Base-by-base conservation (phyloP, 2,888 invertebrate species). In the Octodonta nipae region DNA sequence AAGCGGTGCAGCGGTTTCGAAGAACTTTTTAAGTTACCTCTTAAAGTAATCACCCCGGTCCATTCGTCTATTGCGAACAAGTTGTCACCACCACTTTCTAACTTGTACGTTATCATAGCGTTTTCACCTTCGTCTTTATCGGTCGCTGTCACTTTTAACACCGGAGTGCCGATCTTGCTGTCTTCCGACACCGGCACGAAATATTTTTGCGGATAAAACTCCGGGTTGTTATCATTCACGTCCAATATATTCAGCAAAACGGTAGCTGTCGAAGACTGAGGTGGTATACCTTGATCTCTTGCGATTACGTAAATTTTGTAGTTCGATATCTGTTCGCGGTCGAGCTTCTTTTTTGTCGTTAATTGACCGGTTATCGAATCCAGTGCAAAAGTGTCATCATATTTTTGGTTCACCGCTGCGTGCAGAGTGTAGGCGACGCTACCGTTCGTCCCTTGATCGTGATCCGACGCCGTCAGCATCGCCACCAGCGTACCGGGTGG, bases 371-470 rank as follows among this genome's bases (percentile, higher is more conserved):
- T 86, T 29, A 85, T 66, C 1, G 82, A 73, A 60, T 91, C 88
- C 44, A 92, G 65, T 32, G 73, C 68, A 58, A 89, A 89, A n/a
- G n/a, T 22, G 46, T 81, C 78, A n/a, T 85, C 83, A 58, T 88
- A 87, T 50, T 75, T 73, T 48, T 79, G 74, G 41, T 78, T 72
- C 8, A 84, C 81, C 44, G 77, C 77, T 2, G 81, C 71, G 49
- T 86, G 79, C 34, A 91, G 64, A 44, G 73, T 73, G 57, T 87
- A 89, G 10, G 84, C 79, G 13, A 91, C 81, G 49, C 86, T 87
- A 16, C 91, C 89, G 63, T 91, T 91, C 4, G 88, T 86, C 16
- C 89, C 89, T 61, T 88, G 87, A 63, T 92, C 91, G 58, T 85
- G 83, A 66, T 92, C 91, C 5, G 81, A 74, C 12, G 91, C 89